phyloP scores from a whole-genome alignment of 2,888 invertebrate genomes.

The Ochlodes sylvanus region DNA sequence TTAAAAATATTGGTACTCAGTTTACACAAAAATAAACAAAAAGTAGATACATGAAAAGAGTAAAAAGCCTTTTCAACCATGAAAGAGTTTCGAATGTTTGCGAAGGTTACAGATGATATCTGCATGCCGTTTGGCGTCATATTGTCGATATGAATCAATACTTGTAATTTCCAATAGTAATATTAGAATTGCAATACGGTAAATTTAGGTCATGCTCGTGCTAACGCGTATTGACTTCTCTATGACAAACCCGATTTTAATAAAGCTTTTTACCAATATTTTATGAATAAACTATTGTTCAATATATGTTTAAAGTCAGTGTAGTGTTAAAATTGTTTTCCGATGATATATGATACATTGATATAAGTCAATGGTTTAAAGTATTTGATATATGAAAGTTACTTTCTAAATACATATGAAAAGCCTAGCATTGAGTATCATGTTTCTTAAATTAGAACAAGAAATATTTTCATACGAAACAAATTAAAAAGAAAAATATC shows the following conservation, averaged over 20 bases:
- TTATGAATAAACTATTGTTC: not conserved
- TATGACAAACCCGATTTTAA: conserved; percentile 21
- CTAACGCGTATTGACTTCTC: conserved; percentile 22
- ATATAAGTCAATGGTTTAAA: too few relatives aligned
- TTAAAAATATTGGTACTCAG: too few relatives aligned
- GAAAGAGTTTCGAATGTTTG: conserved; percentile 7
- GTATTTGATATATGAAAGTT: too few relatives aligned
- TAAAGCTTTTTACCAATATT: conserved; percentile 3
- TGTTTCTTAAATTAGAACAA: not conserved
- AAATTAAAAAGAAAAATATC: conserved; percentile 26
- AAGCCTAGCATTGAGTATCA: not conserved
- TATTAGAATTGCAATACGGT: conserved; percentile 23
- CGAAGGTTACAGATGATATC: conserved; percentile 24
- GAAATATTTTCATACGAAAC: not conserved
- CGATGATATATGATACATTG: too few relatives aligned
- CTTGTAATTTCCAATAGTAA: conserved; percentile 28
- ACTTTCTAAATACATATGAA: not conserved
- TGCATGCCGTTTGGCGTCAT: conserved; percentile 22
- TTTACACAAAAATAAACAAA: not conserved
- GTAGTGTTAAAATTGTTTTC: too few relatives aligned
- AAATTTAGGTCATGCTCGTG: conserved; percentile 19
- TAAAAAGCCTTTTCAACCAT: conserved; percentile 39
- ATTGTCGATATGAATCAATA: conserved; percentile 28
- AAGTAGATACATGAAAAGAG: conserved; percentile 14
- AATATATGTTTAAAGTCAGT: too few relatives aligned